A percentile compares a stretch with the other conserved stretches of the same genome.
Conservation (phyloP, 1,140 invertebrate genomes). For the Dysdera silvatica region DNA sequence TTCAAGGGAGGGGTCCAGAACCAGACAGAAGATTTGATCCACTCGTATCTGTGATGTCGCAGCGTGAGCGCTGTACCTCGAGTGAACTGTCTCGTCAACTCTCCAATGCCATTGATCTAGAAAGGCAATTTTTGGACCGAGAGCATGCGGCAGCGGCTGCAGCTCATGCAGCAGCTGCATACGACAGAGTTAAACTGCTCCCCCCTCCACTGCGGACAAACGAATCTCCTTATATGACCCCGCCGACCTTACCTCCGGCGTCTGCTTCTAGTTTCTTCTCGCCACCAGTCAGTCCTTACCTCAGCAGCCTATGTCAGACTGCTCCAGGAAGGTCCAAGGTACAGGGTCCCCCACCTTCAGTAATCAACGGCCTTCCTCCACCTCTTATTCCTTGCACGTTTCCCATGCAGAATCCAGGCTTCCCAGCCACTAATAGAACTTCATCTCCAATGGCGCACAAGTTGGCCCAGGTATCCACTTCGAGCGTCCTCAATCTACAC, state of each 20-base stretch:
- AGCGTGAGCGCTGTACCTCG: not conserved
- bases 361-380: constrained; percentile 26
- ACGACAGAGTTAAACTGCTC: constrained; percentile 10
- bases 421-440: constrained; percentile 9
- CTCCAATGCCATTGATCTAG: constrained; percentile 6
- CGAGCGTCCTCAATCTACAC: not conserved
- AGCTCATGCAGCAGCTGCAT: not conserved
- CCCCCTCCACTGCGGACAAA: constrained; percentile 22
- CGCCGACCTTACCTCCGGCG: constrained; percentile 7
- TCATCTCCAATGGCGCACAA: constrained; percentile 23
- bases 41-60: constrained; percentile 4
- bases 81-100: constrained; percentile 10
- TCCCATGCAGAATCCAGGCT: constrained; percentile 16
- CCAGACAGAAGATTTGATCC: constrained; percentile 2
- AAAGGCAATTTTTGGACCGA: not conserved
- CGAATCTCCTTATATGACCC: constrained; percentile 16
- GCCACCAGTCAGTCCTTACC: constrained; percentile 16
- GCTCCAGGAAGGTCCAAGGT: constrained; percentile 2
- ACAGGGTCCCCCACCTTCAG: not conserved
- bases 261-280: constrained; percentile 21
- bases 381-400: constrained; percentile 27
- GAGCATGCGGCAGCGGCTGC: not conserved
- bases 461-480: not conserved
- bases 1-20: constrained; percentile 1
- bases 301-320: not conserved